Evolutionary conservation across 2,888 invertebrate species (phyloP).

Genomic region (Agriopis aurantiaria): DNA sequence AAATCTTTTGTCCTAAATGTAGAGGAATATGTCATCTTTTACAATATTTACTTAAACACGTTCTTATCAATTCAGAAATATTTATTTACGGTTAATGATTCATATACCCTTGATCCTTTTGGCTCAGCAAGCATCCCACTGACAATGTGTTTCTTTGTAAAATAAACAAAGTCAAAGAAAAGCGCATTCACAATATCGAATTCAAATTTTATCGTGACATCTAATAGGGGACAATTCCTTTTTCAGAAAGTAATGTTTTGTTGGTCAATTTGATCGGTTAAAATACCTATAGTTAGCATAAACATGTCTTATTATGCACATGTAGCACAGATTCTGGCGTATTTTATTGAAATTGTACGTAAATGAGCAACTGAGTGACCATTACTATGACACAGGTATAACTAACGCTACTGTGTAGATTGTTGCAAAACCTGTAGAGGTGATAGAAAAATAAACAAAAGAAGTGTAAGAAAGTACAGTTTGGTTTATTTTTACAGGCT

Average conservation of each 20-base stretch:
- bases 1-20: too few relatives aligned
- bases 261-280: constrained; percentile 23
- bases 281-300: constrained; percentile 26
- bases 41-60: too few relatives aligned
- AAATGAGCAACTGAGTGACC: constrained; percentile 23
- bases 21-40: too few relatives aligned
- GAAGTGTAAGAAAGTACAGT: too few relatives aligned
- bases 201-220: constrained; percentile 23
- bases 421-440: not conserved
- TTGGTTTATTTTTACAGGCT: too few relatives aligned
- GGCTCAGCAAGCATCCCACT: not conserved
- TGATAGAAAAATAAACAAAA: not conserved
- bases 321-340: constrained; percentile 17
- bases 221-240: constrained; percentile 21
- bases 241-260: constrained; percentile 22
- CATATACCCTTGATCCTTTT: not conserved
- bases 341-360: constrained; percentile 29
- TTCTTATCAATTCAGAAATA: not conserved
- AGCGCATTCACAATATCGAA: constrained; percentile 4
- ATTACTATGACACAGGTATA: constrained; percentile 16
- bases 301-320: constrained; percentile 23
- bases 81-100: not conserved
- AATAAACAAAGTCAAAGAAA: constrained; percentile 12
- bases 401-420: constrained; percentile 3
- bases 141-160: too few relatives aligned